phyloP scores from a whole-genome alignment of 2,113 vertebrate species.

The Bucco capensis region DNA sequence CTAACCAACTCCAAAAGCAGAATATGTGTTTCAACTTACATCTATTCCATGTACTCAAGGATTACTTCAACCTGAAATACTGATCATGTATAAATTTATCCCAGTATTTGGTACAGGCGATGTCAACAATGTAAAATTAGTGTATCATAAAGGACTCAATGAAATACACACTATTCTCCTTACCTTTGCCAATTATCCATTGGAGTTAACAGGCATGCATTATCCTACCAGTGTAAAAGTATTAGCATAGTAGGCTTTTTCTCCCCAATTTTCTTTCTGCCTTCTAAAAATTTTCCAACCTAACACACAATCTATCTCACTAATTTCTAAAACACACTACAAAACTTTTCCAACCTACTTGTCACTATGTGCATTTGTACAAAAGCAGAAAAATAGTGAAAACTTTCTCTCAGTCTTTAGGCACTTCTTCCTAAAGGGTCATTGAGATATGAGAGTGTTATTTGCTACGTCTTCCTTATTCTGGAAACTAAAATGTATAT shows the following conservation, averaged over 20 bases:
- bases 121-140: background rate
- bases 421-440: background rate
- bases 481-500: background rate
- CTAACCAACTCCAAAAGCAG: background rate
- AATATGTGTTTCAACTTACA: background rate
- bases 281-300: background rate
- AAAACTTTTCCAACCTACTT: background rate
- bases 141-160: background rate
- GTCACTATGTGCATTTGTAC: background rate
- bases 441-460: background rate
- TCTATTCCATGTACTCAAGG: background rate
- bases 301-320: background rate
- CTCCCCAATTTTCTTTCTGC: background rate
- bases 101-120: background rate
- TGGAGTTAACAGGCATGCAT: background rate
- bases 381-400: background rate
- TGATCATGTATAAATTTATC: background rate
- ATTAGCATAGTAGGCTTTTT: background rate
- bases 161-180: background rate
- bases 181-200: too few species aligned
- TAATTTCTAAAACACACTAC: background rate
- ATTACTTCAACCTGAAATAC: background rate
- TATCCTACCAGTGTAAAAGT: background rate
- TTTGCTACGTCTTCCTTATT: background rate
- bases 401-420: background rate